Evolutionary conservation across 2,113 vertebrate species (phyloP).

Genomic region (Craseonycteris thonglongyai): DNA sequence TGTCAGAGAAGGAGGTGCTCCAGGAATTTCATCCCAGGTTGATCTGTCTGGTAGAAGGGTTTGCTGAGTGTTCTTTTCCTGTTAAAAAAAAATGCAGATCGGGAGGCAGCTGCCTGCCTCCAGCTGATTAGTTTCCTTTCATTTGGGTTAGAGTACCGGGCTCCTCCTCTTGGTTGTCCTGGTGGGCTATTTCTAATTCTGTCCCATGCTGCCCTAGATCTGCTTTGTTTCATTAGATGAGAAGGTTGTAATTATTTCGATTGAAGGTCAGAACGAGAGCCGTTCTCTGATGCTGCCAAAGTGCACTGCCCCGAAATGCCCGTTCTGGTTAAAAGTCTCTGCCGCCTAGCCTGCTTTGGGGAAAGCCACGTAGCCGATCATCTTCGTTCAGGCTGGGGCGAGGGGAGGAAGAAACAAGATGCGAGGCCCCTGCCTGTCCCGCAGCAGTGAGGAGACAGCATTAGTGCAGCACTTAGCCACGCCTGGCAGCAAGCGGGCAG

Average conservation of each 20-base stretch:
- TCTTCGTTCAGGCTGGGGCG: neutral
- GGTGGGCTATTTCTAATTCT: slow-evolving; percentile 36
- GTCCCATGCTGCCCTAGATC: slow-evolving; percentile 31
- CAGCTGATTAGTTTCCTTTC: neutral
- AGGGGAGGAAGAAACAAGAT: neutral
- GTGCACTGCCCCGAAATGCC: neutral
- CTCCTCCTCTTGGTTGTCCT: neutral
- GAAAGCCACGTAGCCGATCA: neutral
- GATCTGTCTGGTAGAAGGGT: neutral
- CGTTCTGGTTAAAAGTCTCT: neutral
- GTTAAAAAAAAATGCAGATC: neutral
- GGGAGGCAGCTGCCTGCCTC: neutral
- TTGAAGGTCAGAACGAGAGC: slow-evolving; percentile 33
- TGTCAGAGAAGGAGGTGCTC: neutral
- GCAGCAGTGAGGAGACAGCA: neutral
- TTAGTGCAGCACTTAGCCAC: neutral
- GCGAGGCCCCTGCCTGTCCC: neutral
- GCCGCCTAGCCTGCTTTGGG: neutral
- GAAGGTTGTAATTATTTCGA: neutral
- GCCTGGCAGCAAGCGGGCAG: neutral
- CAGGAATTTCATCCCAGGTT: neutral
- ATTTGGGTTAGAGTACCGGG: neutral
- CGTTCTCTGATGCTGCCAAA: neutral
- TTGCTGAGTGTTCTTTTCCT: neutral
- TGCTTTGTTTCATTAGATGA: neutral